Evolutionary conservation across 1,140 invertebrate species (phyloP).

Genomic region (Musca domestica): DNA sequence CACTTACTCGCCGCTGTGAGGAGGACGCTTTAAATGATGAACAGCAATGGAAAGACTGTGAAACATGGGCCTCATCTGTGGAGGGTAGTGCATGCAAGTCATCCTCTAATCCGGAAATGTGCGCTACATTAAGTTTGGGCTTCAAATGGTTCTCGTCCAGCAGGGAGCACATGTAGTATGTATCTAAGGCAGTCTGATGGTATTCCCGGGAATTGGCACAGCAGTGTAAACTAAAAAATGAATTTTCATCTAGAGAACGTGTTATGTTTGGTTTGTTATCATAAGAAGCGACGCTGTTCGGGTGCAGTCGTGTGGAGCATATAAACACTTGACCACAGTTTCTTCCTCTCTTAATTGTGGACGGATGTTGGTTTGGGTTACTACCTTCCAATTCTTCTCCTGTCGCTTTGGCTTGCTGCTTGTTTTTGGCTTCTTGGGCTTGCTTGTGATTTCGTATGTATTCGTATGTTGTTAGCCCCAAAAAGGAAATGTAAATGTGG

Average conservation of each 20-base stretch:
- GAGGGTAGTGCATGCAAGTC: slow-evolving; percentile 7
- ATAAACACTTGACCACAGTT: slow-evolving; percentile 40
- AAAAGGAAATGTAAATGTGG: slow-evolving; percentile 80
- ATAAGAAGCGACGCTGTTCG: slow-evolving; percentile 28
- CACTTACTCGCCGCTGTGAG: slow-evolving; percentile 41
- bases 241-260: slow-evolving; percentile 1
- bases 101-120: slow-evolving; percentile 13
- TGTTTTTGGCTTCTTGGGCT: slow-evolving; percentile 42
- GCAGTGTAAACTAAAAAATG: slow-evolving; percentile 38
- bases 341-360: slow-evolving; percentile 31
- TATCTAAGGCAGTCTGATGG: slow-evolving; percentile 39
- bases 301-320: slow-evolving; percentile 44
- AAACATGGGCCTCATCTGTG: slow-evolving; percentile 15
- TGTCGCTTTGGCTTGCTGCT: slow-evolving; percentile 19
- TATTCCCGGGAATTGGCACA: slow-evolving; percentile 48
- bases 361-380: slow-evolving; percentile 37
- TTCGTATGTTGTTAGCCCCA: slow-evolving; percentile 87
- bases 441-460: slow-evolving; percentile 70
- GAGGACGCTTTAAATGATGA: slow-evolving; percentile 42
- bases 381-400: slow-evolving; percentile 26
- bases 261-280: background rate
- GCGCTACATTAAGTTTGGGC: slow-evolving; percentile 17
- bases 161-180: slow-evolving; percentile 49
- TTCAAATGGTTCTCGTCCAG: slow-evolving; percentile 32
- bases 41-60: slow-evolving; percentile 48